These are phyloP conservation scores for Chymomyza amoena DNA, from an alignment of 2,888 invertebrate genomes.

Conservation along the genomic window DNA sequence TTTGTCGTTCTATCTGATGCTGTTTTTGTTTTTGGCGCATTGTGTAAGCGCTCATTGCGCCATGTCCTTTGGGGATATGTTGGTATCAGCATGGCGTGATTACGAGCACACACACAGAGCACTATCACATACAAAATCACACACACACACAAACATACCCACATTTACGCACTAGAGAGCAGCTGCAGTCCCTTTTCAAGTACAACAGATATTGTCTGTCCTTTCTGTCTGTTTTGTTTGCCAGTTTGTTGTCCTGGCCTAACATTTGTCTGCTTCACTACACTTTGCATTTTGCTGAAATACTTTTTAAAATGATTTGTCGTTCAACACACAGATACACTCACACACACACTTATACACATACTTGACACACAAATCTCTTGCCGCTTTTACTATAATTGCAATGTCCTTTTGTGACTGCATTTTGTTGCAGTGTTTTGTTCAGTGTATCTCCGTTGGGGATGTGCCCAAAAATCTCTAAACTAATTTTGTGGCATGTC, in stretches of 20 bases:
- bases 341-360: not conserved
- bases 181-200: conserved; percentile 11
- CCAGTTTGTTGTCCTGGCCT: conserved; percentile 1
- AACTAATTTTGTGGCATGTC: conserved; percentile 72
- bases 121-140: too few relatives aligned
- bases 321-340: conserved; percentile 10
- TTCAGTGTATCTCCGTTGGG: not conserved
- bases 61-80: conserved; percentile 25
- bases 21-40: conserved; percentile 28
- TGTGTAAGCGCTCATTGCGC: conserved; percentile 18
- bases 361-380: not conserved
- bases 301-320: conserved; percentile 64
- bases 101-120: conserved; percentile 18
- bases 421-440: conserved; percentile 29
- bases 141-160: not conserved
- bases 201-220: conserved; percentile 12
- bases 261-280: conserved; percentile 41
- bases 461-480: conserved; percentile 44
- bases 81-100: conserved; percentile 23
- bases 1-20: conserved; percentile 1
- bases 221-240: not conserved
- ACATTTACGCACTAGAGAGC: conserved; percentile 3
- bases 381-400: conserved; percentile 56
- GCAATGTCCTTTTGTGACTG: conserved; percentile 50
- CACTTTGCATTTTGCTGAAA: conserved; percentile 56